Percentiles rank a stretch among this genome's conserved stretches.
These are phyloP conservation scores for Acanthis flammea DNA, from an alignment of 2,797 vertebrate species.

Conservation along the genomic window DNA sequence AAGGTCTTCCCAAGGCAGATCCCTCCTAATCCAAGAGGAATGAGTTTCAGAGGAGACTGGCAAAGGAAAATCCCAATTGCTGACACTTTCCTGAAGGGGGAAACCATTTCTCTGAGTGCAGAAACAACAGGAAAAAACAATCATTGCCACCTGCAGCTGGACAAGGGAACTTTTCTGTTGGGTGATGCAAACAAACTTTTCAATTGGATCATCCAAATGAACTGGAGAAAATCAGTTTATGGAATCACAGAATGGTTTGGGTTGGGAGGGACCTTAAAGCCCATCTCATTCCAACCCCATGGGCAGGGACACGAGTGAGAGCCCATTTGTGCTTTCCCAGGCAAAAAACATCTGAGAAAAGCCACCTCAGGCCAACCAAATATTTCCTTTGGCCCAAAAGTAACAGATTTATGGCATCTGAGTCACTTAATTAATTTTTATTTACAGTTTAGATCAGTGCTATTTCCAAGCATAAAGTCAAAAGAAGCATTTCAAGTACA, in stretches of 20 bases:
- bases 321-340: neutral
- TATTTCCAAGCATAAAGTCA: slow-evolving; percentile 1
- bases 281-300: neutral
- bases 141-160: neutral
- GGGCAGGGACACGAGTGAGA: neutral
- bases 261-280: neutral
- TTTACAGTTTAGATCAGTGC: neutral
- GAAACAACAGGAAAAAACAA: neutral
- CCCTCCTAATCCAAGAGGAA: neutral
- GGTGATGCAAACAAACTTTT: neutral
- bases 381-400: neutral
- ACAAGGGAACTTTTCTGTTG: neutral
- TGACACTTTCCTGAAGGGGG: neutral
- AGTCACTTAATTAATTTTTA: slow-evolving; percentile 34
- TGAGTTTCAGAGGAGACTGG: neutral
- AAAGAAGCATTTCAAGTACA: neutral
- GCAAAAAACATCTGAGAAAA: neutral
- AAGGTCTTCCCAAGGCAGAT: neutral
- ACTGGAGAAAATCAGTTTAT: neutral
- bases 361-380: neutral
- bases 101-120: neutral
- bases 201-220: neutral
- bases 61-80: neutral
- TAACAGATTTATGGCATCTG: neutral
- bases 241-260: neutral